A percentile compares a stretch with the other conserved stretches of the same genome.
phyloP scores from a whole-genome alignment of 2,888 invertebrate species.

The Mythimna loreyi region DNA sequence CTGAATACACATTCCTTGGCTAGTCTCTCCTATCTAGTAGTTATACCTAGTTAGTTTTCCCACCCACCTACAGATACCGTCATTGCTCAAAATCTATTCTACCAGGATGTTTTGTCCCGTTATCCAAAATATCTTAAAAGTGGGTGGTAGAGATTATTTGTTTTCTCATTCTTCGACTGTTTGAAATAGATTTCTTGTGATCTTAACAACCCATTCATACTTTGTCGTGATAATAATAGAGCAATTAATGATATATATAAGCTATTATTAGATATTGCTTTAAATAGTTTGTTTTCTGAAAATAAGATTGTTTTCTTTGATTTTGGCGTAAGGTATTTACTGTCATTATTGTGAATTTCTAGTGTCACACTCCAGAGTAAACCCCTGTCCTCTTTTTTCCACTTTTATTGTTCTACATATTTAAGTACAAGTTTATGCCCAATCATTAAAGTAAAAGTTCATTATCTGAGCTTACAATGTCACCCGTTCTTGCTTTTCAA shows the following conservation, averaged over 20 bases:
- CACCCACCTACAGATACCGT: constrained; percentile 38
- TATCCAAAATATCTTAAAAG: constrained; percentile 53
- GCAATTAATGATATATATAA: constrained; percentile 52
- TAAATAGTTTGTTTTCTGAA: constrained; percentile 51
- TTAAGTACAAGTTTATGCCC: too few species aligned
- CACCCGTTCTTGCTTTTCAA: too few species aligned
- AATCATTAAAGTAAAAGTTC: too few species aligned
- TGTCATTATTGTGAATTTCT: too few species aligned
- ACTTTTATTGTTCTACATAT: too few species aligned
- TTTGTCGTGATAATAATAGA: constrained; percentile 55
- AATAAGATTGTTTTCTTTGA: constrained; percentile 16
- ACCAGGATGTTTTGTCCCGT: constrained; percentile 69
- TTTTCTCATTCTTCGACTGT: constrained; percentile 60
- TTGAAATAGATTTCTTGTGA: constrained; percentile 75
- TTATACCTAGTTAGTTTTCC: constrained; percentile 16
- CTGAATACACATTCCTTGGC: constrained; percentile 32
- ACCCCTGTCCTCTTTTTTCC: too few species aligned
- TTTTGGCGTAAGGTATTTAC: too few species aligned
- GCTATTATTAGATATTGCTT: constrained; percentile 29
- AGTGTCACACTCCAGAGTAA: too few species aligned
- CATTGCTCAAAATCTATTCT: constrained; percentile 27
- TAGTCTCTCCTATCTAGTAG: constrained; percentile 5
- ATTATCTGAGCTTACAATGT: too few species aligned
- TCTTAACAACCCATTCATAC: constrained; percentile 65
- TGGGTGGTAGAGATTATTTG: constrained; percentile 60